Evolutionary conservation across 2,888 invertebrate species (phyloP), one percentile per base, ranked within the genome.

Genomic region (Dendrolimus pini): DNA sequence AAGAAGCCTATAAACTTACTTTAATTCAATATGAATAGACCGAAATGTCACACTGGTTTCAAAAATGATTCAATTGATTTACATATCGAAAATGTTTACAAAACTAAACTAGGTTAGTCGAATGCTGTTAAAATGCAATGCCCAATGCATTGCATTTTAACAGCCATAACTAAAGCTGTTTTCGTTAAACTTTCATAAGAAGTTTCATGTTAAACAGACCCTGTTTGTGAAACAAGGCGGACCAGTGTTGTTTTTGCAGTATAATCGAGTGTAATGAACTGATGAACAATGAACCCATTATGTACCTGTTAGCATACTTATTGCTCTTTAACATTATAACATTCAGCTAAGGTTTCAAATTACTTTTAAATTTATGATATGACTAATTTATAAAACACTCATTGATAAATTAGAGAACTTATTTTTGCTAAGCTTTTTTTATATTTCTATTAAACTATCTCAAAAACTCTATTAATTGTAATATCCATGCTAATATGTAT

Each of bases 251-350:
- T 47, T 47, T 47, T 47, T 47, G 47, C 47, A 47, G 47, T 47
- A 30, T 30, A 30, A 47, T 10, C 47, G 47, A 10, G 47, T 10
- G 47, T 47, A 47, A 47, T 47, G 47, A 47, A 47, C 47, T 47
- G 47, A 47, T 55, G 59, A 59, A 59, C 57, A 57, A 59, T 59
- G 57, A 57, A 59, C 55, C 53, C 59, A 55, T 59, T 57, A 57
- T 54, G 54, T 55, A 55, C 56, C 54, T 59, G 57, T 57, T 54
- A 59, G 53, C 57, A 52, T n/a, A 52, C 56, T 47, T n/a, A 18
- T 41, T 9, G 52, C 18, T 30, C n/a, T 56, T 9, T 41, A 56
- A 55, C 52, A 52, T 55, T 47, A 30, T 54, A 41, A 55, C 30
- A 30, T 30, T 30, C 30, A 30, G 30, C 30, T 30, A 30, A 30